phyloP scores from a whole-genome alignment of 2,113 vertebrate genomes.

The Corythornis madagascariensis region DNA sequence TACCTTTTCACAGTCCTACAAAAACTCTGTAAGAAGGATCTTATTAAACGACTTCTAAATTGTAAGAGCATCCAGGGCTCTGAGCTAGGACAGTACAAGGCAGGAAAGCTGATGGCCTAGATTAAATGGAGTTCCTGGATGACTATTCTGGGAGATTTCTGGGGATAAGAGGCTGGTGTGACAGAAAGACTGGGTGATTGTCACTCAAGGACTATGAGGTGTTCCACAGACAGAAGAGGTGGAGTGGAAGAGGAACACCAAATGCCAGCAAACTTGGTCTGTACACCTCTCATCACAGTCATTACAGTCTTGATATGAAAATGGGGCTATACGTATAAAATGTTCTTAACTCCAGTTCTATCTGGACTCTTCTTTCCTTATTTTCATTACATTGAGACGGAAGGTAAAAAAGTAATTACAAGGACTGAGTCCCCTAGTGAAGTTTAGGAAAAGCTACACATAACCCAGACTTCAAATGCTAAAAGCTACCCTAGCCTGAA shows the following conservation, averaged over 20 bases:
- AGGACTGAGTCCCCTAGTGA: background rate
- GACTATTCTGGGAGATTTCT: background rate
- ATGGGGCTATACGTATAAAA: background rate
- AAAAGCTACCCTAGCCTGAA: background rate
- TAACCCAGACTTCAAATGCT: background rate
- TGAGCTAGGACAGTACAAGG: background rate
- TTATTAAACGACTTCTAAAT: background rate
- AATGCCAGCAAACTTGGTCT: background rate
- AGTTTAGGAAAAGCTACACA: background rate
- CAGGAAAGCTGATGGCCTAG: background rate
- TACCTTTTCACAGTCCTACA: rapidly evolving
- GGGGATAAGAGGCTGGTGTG: rapidly evolving
- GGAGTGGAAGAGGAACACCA: background rate
- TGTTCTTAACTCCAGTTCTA: background rate
- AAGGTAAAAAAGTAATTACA: background rate
- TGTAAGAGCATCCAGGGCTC: background rate
- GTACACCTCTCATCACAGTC: background rate
- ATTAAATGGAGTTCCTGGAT: background rate
- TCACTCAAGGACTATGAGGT: background rate
- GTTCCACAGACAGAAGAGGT: background rate
- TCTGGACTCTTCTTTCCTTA: background rate
- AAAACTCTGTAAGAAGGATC: background rate
- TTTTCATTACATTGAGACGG: background rate
- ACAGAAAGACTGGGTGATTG: background rate
- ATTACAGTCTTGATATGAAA: background rate